These are phyloP conservation scores for Criorhina ranunculi DNA, from an alignment of 2,888 invertebrate species.

Conservation along the genomic window DNA sequence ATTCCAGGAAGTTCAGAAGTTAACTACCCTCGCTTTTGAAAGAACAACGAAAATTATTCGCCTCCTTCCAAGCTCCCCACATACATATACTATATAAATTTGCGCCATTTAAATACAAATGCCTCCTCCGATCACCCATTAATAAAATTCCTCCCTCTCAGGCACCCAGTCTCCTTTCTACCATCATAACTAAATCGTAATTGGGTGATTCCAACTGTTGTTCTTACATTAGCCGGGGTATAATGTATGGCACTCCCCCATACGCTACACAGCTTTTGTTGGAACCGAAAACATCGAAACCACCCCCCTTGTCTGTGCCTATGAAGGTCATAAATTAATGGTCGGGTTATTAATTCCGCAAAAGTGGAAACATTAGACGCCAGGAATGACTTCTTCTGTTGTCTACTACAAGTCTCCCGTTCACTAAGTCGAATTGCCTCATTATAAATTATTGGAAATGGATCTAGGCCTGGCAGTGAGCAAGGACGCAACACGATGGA, in stretches of 20 bases:
- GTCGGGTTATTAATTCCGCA: slow-evolving; percentile 70
- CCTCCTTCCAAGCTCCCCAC: not conserved
- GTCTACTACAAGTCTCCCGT: slow-evolving; percentile 29
- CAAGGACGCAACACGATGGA: not conserved
- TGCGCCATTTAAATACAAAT: slow-evolving; percentile 54
- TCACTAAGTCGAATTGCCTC: slow-evolving; percentile 32
- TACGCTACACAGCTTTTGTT: slow-evolving; percentile 29
- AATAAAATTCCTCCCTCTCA: slow-evolving; percentile 37
- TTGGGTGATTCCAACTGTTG: slow-evolving; percentile 69
- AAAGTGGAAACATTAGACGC: slow-evolving; percentile 70
- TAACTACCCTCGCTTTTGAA: not conserved
- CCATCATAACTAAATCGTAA: slow-evolving; percentile 68
- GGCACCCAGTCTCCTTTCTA: not conserved
- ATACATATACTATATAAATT: slow-evolving; percentile 47
- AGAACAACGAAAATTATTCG: slow-evolving; percentile 24
- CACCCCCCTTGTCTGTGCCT: slow-evolving; percentile 24
- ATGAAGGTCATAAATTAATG: slow-evolving; percentile 66
- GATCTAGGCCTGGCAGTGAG: slow-evolving; percentile 7
- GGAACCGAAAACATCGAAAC: slow-evolving; percentile 14
- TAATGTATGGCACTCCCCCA: slow-evolving; percentile 38
- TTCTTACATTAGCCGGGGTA: slow-evolving; percentile 56
- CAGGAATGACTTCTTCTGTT: slow-evolving; percentile 58
- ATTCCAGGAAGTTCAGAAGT: slow-evolving; percentile 40
- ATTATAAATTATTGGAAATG: slow-evolving; percentile 62
- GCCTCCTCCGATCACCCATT: slow-evolving; percentile 57